Percentiles rank a stretch among this genome's conserved stretches.
Conservation (phyloP, 2,888 invertebrate genomes). For the Oligia fasciuncula region DNA sequence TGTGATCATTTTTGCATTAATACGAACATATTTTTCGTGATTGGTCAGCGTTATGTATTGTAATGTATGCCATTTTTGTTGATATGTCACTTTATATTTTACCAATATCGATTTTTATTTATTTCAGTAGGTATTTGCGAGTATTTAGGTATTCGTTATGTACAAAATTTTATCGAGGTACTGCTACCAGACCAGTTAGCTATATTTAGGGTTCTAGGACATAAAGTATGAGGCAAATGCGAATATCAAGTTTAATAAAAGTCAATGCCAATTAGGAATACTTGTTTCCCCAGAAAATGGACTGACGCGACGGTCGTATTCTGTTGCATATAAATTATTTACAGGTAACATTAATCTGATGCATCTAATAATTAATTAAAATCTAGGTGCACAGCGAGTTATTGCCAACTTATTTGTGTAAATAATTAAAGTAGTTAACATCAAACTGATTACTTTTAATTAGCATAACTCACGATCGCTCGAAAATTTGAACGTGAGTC, state of each 20-base stretch:
- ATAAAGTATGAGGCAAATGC: not conserved
- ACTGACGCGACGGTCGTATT: not conserved
- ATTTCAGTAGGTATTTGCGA: slow-evolving; percentile 1
- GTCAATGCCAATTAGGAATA: not conserved
- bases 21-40: slow-evolving; percentile 7
- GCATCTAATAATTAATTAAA: slow-evolving; percentile 22
- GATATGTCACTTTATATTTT: not conserved
- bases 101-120: slow-evolving; percentile 6
- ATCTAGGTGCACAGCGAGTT: slow-evolving; percentile 7
- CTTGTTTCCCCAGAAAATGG: not conserved
- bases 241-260: not conserved
- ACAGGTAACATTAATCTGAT: not conserved
- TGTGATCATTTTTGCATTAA: slow-evolving; percentile 15
- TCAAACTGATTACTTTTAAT: slow-evolving; percentile 27
- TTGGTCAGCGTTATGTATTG: slow-evolving; percentile 6
- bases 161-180: not conserved
- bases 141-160: slow-evolving; percentile 11
- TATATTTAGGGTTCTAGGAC: slow-evolving; percentile 16
- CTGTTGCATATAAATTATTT: not conserved
- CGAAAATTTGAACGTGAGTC: slow-evolving; percentile 19
- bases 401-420: slow-evolving; percentile 32
- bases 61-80: slow-evolving; percentile 15
- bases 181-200: not conserved
- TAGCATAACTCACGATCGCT: slow-evolving; percentile 29
- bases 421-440: slow-evolving; percentile 36